These are phyloP conservation scores for Cynopterus brachyotis DNA, from an alignment of 2,113 vertebrate genomes.

Conservation along the genomic window DNA sequence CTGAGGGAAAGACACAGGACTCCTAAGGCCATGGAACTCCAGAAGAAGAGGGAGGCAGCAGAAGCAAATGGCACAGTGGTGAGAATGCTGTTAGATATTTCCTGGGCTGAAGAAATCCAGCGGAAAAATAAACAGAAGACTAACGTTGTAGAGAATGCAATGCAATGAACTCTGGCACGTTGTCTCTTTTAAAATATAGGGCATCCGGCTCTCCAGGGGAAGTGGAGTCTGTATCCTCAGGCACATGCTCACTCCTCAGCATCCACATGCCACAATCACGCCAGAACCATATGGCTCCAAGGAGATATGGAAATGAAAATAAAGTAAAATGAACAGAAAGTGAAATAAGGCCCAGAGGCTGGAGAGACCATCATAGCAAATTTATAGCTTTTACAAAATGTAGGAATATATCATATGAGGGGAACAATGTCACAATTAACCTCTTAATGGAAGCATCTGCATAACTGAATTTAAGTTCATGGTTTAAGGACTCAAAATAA, in stretches of 20 bases:
- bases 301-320: neutral
- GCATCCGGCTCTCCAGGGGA: neutral
- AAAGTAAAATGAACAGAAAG: neutral
- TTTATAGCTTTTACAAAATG: neutral
- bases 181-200: neutral
- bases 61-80: too few species aligned
- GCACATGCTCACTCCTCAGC: neutral
- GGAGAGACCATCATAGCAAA: neutral
- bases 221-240: neutral
- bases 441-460: neutral
- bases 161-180: neutral
- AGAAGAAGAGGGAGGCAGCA: neutral
- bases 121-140: neutral
- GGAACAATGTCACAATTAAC: neutral
- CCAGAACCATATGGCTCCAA: neutral
- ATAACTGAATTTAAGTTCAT: neutral
- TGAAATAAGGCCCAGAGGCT: neutral
- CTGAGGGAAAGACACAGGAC: neutral
- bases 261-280: neutral
- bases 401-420: neutral
- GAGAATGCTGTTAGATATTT: neutral
- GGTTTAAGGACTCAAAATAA: neutral
- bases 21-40: neutral
- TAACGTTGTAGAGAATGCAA: neutral
- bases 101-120: neutral